phyloP scores from a whole-genome alignment of 2,797 vertebrate species.

The Centropyge bicolor region DNA sequence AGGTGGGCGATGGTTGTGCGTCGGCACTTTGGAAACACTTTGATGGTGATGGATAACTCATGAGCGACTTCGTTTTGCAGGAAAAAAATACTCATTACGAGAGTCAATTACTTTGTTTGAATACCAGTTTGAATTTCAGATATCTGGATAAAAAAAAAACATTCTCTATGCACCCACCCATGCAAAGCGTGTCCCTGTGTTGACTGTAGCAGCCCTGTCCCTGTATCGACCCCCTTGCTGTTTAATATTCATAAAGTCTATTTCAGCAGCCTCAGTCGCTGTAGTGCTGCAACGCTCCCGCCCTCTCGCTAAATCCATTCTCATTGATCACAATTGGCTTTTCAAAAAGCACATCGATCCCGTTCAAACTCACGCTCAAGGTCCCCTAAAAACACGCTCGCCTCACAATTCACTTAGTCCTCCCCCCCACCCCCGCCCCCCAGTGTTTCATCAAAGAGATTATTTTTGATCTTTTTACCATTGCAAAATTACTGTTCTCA shows the following conservation, averaged over 20 bases:
- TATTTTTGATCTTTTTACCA: slow-evolving; percentile 74
- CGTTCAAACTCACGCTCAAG: slow-evolving; percentile 89
- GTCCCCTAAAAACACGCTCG: slow-evolving; percentile 83
- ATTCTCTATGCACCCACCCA: slow-evolving; percentile 22
- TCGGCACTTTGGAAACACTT: slow-evolving; percentile 57
- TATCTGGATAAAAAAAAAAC: slow-evolving; percentile 22
- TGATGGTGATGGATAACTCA: slow-evolving; percentile 63
- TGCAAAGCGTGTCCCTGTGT: slow-evolving; percentile 51
- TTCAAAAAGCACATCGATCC: slow-evolving; percentile 84
- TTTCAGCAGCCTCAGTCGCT: slow-evolving; percentile 91
- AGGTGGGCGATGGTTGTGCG: slow-evolving; percentile 40
- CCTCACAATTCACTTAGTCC: slow-evolving; percentile 77
- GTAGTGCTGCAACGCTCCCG: slow-evolving; percentile 81
- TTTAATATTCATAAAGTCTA: slow-evolving; percentile 99
- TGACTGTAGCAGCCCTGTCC: slow-evolving; percentile 69
- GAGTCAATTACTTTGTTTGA: slow-evolving; percentile 57
- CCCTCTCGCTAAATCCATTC: slow-evolving; percentile 91
- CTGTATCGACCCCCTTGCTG: slow-evolving; percentile 86
- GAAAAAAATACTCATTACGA: slow-evolving; percentile 54
- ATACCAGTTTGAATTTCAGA: slow-evolving; percentile 45
- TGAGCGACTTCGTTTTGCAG: slow-evolving; percentile 39
- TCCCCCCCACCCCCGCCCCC: slow-evolving; percentile 18
- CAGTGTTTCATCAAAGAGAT: slow-evolving; percentile 66
- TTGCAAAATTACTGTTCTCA: slow-evolving; percentile 74
- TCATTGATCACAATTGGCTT: slow-evolving; percentile 94